These are phyloP conservation scores for Silurus asotus DNA, from an alignment of 2,113 vertebrate species.

Conservation along the genomic window DNA sequence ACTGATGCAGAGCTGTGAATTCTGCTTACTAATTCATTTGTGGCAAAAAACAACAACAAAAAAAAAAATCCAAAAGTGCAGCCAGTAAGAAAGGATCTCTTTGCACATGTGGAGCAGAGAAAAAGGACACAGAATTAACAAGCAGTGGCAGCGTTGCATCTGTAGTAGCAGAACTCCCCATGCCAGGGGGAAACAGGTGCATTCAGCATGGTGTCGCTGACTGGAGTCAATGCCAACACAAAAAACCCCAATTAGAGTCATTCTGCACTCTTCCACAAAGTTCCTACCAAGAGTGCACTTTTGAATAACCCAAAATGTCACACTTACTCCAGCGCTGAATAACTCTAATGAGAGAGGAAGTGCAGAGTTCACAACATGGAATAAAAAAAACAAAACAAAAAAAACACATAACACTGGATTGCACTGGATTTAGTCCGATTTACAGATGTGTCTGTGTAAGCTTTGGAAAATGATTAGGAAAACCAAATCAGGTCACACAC, in stretches of 20 bases:
- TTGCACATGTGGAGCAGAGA: background rate
- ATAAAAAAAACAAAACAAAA: slow-evolving; percentile 6
- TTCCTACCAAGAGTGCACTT: slow-evolving; percentile 24
- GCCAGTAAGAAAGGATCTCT: slow-evolving; percentile 1
- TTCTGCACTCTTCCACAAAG: slow-evolving; percentile 28
- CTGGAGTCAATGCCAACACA: slow-evolving; percentile 21
- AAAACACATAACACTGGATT: slow-evolving; percentile 15
- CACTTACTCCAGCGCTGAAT: slow-evolving; percentile 40
- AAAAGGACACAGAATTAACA: slow-evolving; percentile 13
- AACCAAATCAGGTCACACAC: slow-evolving; percentile 25
- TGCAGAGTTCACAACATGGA: slow-evolving; percentile 21
- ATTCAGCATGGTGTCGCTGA: slow-evolving; percentile 39
- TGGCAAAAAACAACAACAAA: background rate
- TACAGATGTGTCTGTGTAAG: slow-evolving; percentile 10
- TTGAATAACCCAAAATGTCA: slow-evolving; percentile 48
- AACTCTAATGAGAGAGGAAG: slow-evolving; percentile 42
- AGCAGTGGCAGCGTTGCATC: background rate
- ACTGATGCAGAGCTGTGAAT: slow-evolving; percentile 9
- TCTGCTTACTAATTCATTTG: slow-evolving; percentile 23
- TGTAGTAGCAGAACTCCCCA: slow-evolving; percentile 10
- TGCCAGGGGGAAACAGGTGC: slow-evolving; percentile 41
- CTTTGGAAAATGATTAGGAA: background rate
- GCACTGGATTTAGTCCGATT: slow-evolving; percentile 27
- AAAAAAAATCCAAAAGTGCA: background rate
- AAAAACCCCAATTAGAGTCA: slow-evolving; percentile 43